Base-by-base conservation (phyloP, 2,888 invertebrate genomes). In the Clepsis dumicolana region DNA sequence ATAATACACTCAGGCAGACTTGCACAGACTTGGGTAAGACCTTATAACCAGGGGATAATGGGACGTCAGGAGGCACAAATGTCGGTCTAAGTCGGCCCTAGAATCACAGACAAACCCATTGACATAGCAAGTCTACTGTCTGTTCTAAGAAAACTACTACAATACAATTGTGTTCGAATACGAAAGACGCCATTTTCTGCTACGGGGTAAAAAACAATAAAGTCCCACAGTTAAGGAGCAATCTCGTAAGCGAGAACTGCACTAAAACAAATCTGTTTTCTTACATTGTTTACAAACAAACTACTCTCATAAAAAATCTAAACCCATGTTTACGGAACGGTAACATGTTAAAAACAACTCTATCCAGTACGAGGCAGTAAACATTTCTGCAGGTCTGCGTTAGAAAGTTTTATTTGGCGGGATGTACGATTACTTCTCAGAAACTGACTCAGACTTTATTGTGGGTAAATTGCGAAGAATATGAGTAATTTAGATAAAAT, bases 401-500 rank as follows among this genome's bases (percentile, higher is more conserved):
- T 52, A 7, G 48, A 24, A 35, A 18, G 25, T 65, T 18, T 41
- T 27, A 29, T 60, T 48, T 25, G 18, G 14, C 25, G 25, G 25
- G 25, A 52, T 50, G 41, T 29, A 35, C 50, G 64, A 54, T 44
- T 52, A n/a, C 16, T 61, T 66, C 54, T 61, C 14, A 32, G 61
- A 66, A 61, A 24, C 61, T 66, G 61, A 66, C 54, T 66, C 66
- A 61, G 41, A 24, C 32, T 54, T 56, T 56, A 35, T 25, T 52
- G 52, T 52, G 52, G 50, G 38, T 57, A 57, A 57, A n/a, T 7
- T 25, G 44, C 18, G 10, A 48, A 32, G 16, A 16, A 32, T 4
- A 44, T 35, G 21, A 54, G 60, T 61, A 66, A 54, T 61, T 66
- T 48, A 66, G 66, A 61, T 66, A 66, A 54, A 53, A 60, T 32